Evolutionary conservation across 1,140 invertebrate species (phyloP).

Genomic region (Papilio machaon): DNA sequence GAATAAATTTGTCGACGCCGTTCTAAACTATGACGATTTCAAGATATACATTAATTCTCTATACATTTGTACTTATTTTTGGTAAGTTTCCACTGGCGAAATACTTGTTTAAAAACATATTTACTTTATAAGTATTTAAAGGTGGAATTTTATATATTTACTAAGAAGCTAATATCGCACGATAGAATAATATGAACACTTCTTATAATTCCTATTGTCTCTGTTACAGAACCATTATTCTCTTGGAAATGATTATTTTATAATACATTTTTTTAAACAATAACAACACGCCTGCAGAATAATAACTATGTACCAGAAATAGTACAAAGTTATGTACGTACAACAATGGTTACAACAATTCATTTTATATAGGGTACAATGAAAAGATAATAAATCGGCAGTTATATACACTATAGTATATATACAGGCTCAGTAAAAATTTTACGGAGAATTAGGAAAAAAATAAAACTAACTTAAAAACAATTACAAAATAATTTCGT

Average conservation of each 20-base stretch:
- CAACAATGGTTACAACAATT: too few relatives aligned
- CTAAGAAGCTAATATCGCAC: background rate
- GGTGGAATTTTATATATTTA: background rate
- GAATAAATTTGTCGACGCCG: background rate
- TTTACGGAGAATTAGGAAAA: too few relatives aligned
- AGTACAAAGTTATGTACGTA: background rate
- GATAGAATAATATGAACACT: background rate
- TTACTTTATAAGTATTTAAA: too few relatives aligned
- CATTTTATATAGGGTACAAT: too few relatives aligned
- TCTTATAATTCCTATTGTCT: constrained; percentile 16
- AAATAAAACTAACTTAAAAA: too few relatives aligned
- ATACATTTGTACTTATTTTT: background rate
- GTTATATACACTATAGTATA: too few relatives aligned
- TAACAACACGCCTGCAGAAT: constrained; percentile 7
- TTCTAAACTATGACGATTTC: background rate
- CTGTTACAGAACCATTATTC: constrained; percentile 8
- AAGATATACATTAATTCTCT: background rate
- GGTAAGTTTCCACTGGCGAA: background rate
- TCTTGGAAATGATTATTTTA: constrained; percentile 1
- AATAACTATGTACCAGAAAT: background rate
- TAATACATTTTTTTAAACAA: constrained; percentile 18
- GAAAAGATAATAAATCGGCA: too few relatives aligned
- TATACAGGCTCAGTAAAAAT: too few relatives aligned
- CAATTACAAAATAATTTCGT: too few relatives aligned
- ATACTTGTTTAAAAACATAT: too few relatives aligned